A percentile compares a stretch with the other conserved stretches of the same genome.
phyloP scores from a whole-genome alignment of 1,140 invertebrate genomes.

The Drosophila bipectinata region DNA sequence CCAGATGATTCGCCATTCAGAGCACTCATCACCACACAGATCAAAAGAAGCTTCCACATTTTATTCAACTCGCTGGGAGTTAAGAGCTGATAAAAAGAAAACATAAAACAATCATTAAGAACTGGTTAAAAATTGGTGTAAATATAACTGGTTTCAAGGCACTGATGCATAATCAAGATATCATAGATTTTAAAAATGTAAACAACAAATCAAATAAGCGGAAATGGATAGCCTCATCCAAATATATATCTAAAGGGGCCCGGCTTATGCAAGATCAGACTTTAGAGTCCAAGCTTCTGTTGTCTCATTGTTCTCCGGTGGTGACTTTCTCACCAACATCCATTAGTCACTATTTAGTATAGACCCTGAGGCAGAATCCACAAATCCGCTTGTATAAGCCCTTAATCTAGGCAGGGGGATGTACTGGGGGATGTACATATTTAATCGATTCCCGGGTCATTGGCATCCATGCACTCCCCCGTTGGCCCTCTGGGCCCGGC shows the following conservation, averaged over 20 bases:
- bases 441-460: constrained; percentile 42
- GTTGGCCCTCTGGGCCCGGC: background rate
- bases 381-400: constrained; percentile 48
- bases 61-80: constrained; percentile 36
- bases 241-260: background rate
- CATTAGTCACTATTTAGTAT: constrained; percentile 11
- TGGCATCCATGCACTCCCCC: constrained; percentile 18
- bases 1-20: constrained; percentile 52
- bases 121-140: constrained; percentile 43
- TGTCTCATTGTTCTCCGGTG: constrained; percentile 41
- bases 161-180: constrained; percentile 19
- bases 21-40: constrained; percentile 72
- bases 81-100: constrained; percentile 15
- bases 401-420: constrained; percentile 27
- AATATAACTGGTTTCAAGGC: constrained; percentile 31
- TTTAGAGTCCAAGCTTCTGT: background rate
- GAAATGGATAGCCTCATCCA: constrained; percentile 2
- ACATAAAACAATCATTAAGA: constrained; percentile 23
- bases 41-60: constrained; percentile 72
- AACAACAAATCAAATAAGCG: constrained; percentile 6
- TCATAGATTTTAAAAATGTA: constrained; percentile 2
- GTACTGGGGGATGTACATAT: background rate
- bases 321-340: constrained; percentile 29
- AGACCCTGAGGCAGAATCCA: constrained; percentile 26
- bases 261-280: constrained; percentile 25